Evolutionary conservation across 2,888 invertebrate genomes (phyloP).

Genomic region (Macaria liturata): DNA sequence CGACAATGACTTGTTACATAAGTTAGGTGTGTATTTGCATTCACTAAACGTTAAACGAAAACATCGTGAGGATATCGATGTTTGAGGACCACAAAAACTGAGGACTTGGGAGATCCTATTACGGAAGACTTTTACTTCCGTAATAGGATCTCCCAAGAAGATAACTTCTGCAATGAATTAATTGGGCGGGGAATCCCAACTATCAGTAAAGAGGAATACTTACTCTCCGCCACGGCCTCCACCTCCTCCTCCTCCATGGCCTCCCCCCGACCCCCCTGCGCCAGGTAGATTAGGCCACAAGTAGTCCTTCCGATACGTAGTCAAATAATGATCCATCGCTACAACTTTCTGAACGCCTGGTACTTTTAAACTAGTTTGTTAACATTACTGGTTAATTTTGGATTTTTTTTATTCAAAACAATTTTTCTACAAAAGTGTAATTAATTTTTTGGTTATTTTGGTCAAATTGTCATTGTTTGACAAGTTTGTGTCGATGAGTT

Average conservation of each 20-base stretch:
- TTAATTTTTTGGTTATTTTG: constrained; percentile 11
- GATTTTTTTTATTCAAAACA: constrained; percentile 6
- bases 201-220: constrained; percentile 33
- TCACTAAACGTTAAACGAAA: no score
- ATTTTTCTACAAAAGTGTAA: neutral
- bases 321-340: constrained; percentile 84
- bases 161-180: no score
- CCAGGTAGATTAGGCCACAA: constrained; percentile 82
- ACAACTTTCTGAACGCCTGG: constrained; percentile 30
- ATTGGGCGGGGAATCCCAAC: no score
- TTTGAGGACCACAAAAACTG: no score
- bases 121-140: no score
- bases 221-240: constrained; percentile 30
- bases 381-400: constrained; percentile 31
- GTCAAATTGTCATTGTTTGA: constrained; percentile 12
- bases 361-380: constrained; percentile 24
- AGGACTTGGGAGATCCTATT: no score
- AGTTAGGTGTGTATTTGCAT: no score
- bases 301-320: constrained; percentile 86
- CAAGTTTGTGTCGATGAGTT: neutral
- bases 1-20: no score
- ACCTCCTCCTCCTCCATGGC: constrained; percentile 31
- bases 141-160: no score
- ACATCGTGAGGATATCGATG: no score
- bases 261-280: constrained; percentile 35